phyloP scores from a whole-genome alignment of 2,888 invertebrate genomes.

The Mamestra brassicae region DNA sequence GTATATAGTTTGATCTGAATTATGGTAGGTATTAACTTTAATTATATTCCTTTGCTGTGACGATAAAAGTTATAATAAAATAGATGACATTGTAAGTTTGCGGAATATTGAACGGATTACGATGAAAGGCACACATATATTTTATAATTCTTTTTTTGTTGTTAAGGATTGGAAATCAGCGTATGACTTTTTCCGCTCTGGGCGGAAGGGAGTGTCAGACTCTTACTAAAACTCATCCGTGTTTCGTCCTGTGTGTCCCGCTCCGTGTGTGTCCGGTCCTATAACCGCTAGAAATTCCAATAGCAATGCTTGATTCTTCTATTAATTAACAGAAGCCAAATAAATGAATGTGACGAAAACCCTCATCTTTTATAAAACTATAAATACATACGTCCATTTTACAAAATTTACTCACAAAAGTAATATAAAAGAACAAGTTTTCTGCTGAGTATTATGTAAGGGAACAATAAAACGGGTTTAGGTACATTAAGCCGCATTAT shows the following conservation, averaged over 20 bases:
- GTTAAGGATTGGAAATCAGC: too few species aligned
- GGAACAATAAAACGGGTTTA: slow-evolving; percentile 31
- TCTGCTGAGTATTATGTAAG: slow-evolving; percentile 28
- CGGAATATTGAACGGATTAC: too few species aligned
- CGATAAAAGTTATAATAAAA: neutral
- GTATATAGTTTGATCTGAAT: slow-evolving; percentile 13
- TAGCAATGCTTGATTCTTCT: neutral
- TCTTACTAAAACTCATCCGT: too few species aligned
- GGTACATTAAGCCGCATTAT: slow-evolving; percentile 31
- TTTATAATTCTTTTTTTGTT: too few species aligned
- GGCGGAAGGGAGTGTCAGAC: too few species aligned
- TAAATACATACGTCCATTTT: neutral
- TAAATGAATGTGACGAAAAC: neutral
- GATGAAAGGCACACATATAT: too few species aligned
- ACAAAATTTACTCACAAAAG: neutral
- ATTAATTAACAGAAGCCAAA: neutral
- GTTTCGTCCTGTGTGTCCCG: too few species aligned
- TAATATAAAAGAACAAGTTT: slow-evolving; percentile 8
- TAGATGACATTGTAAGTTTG: too few species aligned
- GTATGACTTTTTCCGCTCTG: too few species aligned
- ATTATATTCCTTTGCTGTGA: neutral
- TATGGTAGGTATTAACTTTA: slow-evolving; percentile 13
- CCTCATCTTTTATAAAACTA: neutral
- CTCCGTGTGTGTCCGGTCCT: neutral
- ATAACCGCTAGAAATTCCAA: neutral